phyloP scores from a whole-genome alignment of 2,888 invertebrate genomes.

The Dryobota labecula region DNA sequence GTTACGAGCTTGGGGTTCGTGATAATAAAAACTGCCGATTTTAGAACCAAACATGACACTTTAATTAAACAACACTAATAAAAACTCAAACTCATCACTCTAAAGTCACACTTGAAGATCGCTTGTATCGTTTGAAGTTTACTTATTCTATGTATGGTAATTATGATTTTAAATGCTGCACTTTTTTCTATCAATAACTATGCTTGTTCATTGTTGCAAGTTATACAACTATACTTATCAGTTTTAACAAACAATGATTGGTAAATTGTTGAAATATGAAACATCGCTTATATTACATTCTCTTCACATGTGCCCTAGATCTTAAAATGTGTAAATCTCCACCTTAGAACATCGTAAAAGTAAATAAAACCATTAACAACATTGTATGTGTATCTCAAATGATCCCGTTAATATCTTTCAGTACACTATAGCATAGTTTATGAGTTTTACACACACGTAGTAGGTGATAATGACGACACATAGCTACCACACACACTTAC shows the following conservation, averaged over 20 bases:
- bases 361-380: conserved; percentile 37
- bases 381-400: conserved; percentile 35
- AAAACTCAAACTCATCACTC: too few species aligned
- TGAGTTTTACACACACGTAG: conserved; percentile 23
- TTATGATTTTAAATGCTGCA: background rate
- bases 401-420: conserved; percentile 17
- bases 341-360: conserved; percentile 23
- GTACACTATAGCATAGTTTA: conserved; percentile 26
- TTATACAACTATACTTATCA: background rate
- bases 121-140: too few species aligned
- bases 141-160: too few species aligned
- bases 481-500: too few species aligned
- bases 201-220: background rate
- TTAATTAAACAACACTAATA: too few species aligned
- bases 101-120: too few species aligned
- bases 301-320: background rate
- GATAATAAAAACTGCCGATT: too few species aligned
- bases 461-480: background rate
- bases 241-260: background rate
- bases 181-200: background rate
- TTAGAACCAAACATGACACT: too few species aligned
- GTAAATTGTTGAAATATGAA: background rate
- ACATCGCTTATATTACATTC: background rate
- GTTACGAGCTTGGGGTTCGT: too few species aligned
- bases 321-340: background rate